Base-by-base conservation (phyloP, 2,888 invertebrate genomes). In the Iphiclides podalirius region DNA sequence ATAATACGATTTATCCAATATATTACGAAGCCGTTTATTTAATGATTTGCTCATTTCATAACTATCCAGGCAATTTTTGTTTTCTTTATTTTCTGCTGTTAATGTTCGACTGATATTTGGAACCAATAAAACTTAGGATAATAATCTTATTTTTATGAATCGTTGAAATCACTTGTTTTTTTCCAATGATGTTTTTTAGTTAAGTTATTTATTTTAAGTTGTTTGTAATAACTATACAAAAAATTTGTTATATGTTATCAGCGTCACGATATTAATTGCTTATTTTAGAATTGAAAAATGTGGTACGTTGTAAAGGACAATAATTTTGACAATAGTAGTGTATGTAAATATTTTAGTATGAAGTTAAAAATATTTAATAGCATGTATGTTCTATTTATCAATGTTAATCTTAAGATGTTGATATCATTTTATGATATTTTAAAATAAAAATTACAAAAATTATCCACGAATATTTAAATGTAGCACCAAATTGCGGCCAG, bases 361-460 rank as follows among this genome's bases (percentile, higher is more conserved):
- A 73, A 70, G 67, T 77, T 79, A 73, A 69, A 72, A 64, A 65
- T 70, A 74, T 75, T 68, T 67, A 75, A 66, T 71, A 68, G 64
- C 62, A 66, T 59, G 66, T 66, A 71, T 69, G 66, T 44, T 39
- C 70, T 83, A 84, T 84, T 84, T 86, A 87, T 87, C 86, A 85
- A 82, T 87, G 86, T 87, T 86, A 84, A 73, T 61, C 59, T 64
- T 87, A 88, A 86, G 86, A 85, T 84, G 88, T 88, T 88, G 75
- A 84, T 86, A 86, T 87, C 84, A 86, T 85, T 85, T 87, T 86
- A 86, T 81, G 84, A 84, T 75, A 85, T 84, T 87, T 84, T 77
- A 81, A 83, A 87, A 84, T 83, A 82, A 85, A 80, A 68, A 74
- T 72, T 79, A 74, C 82, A 80, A 76, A 72, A 74, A 66, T 9